Base-by-base conservation (phyloP, 2,888 invertebrate genomes). In the Schrankia costaestrigalis region DNA sequence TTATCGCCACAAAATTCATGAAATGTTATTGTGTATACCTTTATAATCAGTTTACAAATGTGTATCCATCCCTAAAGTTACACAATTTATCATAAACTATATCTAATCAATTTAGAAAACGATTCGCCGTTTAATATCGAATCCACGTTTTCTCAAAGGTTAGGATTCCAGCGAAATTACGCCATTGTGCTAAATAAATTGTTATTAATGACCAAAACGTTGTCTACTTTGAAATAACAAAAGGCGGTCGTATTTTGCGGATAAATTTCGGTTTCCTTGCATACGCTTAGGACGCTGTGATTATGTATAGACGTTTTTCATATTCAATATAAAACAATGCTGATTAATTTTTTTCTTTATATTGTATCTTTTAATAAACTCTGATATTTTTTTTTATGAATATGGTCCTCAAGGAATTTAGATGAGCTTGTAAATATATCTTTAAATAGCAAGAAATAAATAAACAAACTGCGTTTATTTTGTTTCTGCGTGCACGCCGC, bases 171-270 rank as follows among this genome's bases (percentile, higher is more conserved):
- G 72, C 74, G 58, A 81, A 78, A 79, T 80, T 78, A 77, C 76
- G 78, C 78, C 65, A 80, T 83, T 85, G 83, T 83, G 77, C 71
- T 76, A 78, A 85, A 85, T 85, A 85, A 84, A 87, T 86, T 83
- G 81, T 87, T 84, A 86, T 86, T 86, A 86, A 86, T 85, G 81
- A 84, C 78, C 74, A 64, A 68, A 81, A 76, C 79, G 76, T 67
- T 78, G 24, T 52, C 71, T 71, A 73, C 73, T 80, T 74, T 65
- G 69, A 46, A 59, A 68, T 75, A 68, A 76, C 80, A 83, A 79
- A 76, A 69, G 74, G 67, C 52, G 68, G 59, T 66, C 66, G 68
- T 72, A 70, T 76, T 79, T 78, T 71, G 71, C 54, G 69, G 72
- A 76, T 77, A 73, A 69, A 78, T 77, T 73, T 62, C 49, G 63